These are phyloP conservation scores for Cheilosia soror DNA, from an alignment of 2,888 invertebrate genomes.

Conservation along the genomic window DNA sequence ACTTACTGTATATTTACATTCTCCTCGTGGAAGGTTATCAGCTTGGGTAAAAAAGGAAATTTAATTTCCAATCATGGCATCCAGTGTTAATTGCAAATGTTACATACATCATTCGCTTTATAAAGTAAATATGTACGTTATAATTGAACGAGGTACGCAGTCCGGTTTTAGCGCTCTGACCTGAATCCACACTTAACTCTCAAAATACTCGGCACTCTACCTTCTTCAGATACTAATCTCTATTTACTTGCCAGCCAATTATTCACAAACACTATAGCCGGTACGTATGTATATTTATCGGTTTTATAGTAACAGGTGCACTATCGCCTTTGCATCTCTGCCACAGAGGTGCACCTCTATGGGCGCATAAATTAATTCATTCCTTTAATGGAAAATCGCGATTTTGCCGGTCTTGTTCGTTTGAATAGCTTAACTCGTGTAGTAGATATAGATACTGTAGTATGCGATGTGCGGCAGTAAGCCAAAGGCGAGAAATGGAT, in stretches of 20 bases:
- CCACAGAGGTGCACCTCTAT: constrained; percentile 28
- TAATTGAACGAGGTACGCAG: constrained; percentile 6
- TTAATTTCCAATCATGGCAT: constrained; percentile 43
- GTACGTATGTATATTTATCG: constrained; percentile 2
- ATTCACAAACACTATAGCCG: constrained; percentile 16
- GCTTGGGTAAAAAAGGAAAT: constrained; percentile 48
- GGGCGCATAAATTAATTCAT: constrained; percentile 66
- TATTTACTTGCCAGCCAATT: constrained; percentile 37
- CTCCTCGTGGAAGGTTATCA: constrained; percentile 52
- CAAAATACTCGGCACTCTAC: constrained; percentile 5
- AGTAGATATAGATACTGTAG: neutral
- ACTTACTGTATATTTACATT: constrained; percentile 24
- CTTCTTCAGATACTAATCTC: constrained; percentile 27
- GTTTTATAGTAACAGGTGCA: constrained; percentile 53
- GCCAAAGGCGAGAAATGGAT: constrained; percentile 48
- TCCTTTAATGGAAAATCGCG: constrained; percentile 67
- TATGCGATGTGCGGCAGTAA: constrained; percentile 2
- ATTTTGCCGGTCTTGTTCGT: constrained; percentile 53
- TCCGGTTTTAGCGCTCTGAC: constrained; percentile 16
- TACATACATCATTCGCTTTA: constrained; percentile 31
- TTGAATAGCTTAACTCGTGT: constrained; percentile 3
- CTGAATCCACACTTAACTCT: constrained; percentile 29
- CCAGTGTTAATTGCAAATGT: constrained; percentile 56
- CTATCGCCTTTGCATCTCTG: constrained; percentile 52
- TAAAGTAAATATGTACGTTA: constrained; percentile 46